A percentile compares a stretch with the other conserved stretches of the same genome.
Conservation (phyloP, 2,113 vertebrate species). For the Saccopteryx leptura region DNA sequence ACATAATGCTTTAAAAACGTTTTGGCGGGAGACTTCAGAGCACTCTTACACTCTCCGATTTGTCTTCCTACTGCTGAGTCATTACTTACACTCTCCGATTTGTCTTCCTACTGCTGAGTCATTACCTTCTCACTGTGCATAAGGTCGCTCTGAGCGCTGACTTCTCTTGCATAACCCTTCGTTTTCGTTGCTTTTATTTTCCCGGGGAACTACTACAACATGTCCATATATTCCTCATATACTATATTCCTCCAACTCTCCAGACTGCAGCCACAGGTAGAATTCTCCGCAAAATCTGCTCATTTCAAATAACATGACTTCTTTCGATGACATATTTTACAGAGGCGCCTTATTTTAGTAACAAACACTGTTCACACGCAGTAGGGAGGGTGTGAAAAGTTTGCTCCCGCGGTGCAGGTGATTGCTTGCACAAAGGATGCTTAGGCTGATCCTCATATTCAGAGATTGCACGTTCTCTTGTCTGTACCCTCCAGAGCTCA, state of each 20-base stretch:
- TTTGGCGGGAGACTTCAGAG: background rate
- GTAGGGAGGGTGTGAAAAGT: constrained; percentile 43
- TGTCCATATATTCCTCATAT: background rate
- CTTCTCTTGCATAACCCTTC: background rate
- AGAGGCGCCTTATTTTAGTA: constrained; percentile 41
- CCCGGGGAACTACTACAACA: background rate
- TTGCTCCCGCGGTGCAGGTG: background rate
- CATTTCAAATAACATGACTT: background rate
- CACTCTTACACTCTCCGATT: background rate
- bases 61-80: background rate
- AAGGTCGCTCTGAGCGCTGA: background rate
- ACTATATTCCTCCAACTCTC: background rate
- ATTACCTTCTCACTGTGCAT: background rate
- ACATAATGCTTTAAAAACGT: background rate
- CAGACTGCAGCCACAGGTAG: background rate
- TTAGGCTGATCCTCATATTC: constrained; percentile 37
- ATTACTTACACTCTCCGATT: background rate
- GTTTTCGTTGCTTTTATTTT: background rate
- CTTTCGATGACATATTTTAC: constrained; percentile 7
- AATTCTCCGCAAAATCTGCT: background rate
- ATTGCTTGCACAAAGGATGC: background rate
- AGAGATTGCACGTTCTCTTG: constrained; percentile 10
- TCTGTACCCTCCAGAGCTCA: constrained; percentile 14
- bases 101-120: background rate
- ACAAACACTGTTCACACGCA: constrained; percentile 59